Conservation (phyloP, 2,113 vertebrate genomes). For the Promerops cafer region DNA sequence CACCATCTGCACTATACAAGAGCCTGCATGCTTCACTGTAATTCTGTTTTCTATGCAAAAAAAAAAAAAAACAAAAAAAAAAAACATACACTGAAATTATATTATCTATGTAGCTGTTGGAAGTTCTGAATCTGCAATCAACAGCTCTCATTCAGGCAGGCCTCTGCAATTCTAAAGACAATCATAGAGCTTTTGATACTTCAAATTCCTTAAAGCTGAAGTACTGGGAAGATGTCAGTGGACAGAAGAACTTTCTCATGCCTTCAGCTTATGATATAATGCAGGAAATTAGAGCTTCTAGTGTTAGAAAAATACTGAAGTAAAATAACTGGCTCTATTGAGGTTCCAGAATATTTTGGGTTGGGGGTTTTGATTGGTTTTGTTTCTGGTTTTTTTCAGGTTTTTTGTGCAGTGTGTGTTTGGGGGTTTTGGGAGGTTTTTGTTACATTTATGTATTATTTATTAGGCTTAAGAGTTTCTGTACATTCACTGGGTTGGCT, state of each 20-base stretch:
- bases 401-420: background rate
- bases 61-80: conserved; percentile 7
- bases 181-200: background rate
- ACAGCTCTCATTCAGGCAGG: background rate
- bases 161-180: background rate
- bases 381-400: background rate
- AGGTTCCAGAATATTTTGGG: background rate
- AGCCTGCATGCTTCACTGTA: background rate
- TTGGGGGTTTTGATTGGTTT: rapidly evolving
- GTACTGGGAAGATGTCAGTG: background rate
- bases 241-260: background rate
- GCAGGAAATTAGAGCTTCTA: background rate
- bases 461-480: background rate
- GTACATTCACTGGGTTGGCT: background rate
- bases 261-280: background rate
- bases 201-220: background rate
- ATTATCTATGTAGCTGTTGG: background rate
- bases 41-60: background rate
- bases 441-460: background rate
- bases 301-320: background rate
- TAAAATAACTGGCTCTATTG: background rate
- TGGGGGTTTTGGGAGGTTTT: rapidly evolving
- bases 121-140: background rate
- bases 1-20: background rate
- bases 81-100: background rate